Conservation (phyloP, 2,888 invertebrate genomes). For the Nomada flava region DNA sequence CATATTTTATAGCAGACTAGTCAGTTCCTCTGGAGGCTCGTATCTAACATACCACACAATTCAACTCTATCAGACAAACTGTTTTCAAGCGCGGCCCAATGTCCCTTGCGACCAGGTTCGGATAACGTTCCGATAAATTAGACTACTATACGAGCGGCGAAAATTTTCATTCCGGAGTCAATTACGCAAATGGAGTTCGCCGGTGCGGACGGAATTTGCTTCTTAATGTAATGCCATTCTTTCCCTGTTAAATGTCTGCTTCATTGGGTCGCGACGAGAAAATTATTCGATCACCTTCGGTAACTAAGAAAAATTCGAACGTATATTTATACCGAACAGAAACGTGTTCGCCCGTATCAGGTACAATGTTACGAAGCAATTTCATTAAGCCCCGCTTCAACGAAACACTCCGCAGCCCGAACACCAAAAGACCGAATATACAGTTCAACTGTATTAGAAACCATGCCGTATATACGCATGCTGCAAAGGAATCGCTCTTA, state of each 20-base stretch:
- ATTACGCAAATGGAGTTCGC: constrained; percentile 50
- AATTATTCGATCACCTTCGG: neutral
- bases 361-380: neutral
- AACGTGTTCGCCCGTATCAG: neutral
- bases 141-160: constrained; percentile 23
- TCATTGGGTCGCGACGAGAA: neutral
- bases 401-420: neutral
- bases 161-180: constrained; percentile 54
- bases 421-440: neutral
- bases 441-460: neutral
- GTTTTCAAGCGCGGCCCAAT: constrained; percentile 53
- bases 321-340: neutral
- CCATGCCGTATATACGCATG: neutral
- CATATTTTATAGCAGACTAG: constrained; percentile 44
- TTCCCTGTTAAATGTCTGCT: neutral
- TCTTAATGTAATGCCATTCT: constrained; percentile 11
- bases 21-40: constrained; percentile 48
- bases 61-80: constrained; percentile 61
- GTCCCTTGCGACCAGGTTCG: constrained; percentile 40
- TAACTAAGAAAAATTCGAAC: neutral
- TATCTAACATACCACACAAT: constrained; percentile 59
- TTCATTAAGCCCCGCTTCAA: neutral
- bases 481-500: constrained; percentile 1
- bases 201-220: neutral
- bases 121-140: constrained; percentile 66